These are phyloP conservation scores for Barypeithes pellucidus DNA, from an alignment of 2,888 invertebrate species.

Conservation along the genomic window DNA sequence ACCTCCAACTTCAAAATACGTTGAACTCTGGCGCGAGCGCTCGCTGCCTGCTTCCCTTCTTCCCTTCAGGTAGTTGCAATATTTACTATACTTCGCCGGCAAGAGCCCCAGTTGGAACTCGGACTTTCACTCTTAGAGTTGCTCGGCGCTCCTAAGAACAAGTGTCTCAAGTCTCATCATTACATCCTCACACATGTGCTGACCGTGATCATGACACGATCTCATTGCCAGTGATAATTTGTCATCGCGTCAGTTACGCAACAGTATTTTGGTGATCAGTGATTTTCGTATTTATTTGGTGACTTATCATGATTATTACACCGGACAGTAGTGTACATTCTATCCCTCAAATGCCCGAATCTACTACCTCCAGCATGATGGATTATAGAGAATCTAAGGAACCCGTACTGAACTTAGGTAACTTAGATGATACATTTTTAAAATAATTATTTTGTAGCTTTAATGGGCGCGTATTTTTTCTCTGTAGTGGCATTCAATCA, in stretches of 20 bases:
- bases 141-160: constrained; percentile 50
- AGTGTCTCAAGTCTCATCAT: constrained; percentile 42
- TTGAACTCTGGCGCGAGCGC: constrained; percentile 78
- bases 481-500: no score
- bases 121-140: constrained; percentile 69
- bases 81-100: constrained; percentile 69
- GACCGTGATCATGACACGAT: constrained; percentile 48
- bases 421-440: background rate
- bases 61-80: constrained; percentile 70
- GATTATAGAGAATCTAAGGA: constrained; percentile 70
- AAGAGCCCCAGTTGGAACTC: constrained; percentile 68
- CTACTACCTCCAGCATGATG: constrained; percentile 64
- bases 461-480: no score
- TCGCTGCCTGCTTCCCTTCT: constrained; percentile 56
- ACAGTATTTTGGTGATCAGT: constrained; percentile 20
- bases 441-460: no score
- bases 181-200: constrained; percentile 31
- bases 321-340: constrained; percentile 77
- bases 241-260: constrained; percentile 30
- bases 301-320: constrained; percentile 75
- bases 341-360: constrained; percentile 71
- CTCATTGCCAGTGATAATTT: constrained; percentile 34
- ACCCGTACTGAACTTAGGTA: constrained; percentile 83
- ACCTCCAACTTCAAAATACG: constrained; percentile 88
- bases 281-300: constrained; percentile 27